A percentile compares a stretch with the other conserved stretches of the same genome.
Conservation (phyloP, 2,113 vertebrate species). For the Pseudolaguvia tuberculata region DNA sequence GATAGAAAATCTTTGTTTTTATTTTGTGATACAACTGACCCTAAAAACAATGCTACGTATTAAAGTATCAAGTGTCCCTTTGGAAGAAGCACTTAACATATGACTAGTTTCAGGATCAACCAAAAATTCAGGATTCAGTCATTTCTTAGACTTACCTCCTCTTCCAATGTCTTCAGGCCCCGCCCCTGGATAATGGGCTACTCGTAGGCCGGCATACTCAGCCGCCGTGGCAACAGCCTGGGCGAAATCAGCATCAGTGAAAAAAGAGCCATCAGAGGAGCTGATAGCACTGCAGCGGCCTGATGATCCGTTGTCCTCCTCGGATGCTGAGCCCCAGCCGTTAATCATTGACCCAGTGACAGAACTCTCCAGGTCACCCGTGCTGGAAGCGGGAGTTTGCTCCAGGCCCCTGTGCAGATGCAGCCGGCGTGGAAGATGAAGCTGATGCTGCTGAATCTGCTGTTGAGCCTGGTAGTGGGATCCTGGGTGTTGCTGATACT, state of each 20-base stretch:
- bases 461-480: slow-evolving; percentile 66
- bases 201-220: slow-evolving; percentile 88
- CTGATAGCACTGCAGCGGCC: slow-evolving; percentile 91
- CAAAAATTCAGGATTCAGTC: too few species aligned
- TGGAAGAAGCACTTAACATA: too few species aligned
- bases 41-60: background rate
- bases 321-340: slow-evolving; percentile 96
- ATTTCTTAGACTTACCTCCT: slow-evolving; percentile 40
- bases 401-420: slow-evolving; percentile 85
- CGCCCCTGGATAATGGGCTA: slow-evolving; percentile 81
- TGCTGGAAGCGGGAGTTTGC: slow-evolving; percentile 94
- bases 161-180: slow-evolving; percentile 36
- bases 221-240: slow-evolving; percentile 94
- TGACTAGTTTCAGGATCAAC: too few species aligned
- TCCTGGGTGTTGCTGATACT: slow-evolving; percentile 67
- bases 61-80: too few species aligned
- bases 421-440: slow-evolving; percentile 62
- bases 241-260: slow-evolving; percentile 95
- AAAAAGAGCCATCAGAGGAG: slow-evolving; percentile 95
- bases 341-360: slow-evolving; percentile 99
- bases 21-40: background rate
- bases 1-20: background rate
- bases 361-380: slow-evolving; percentile 95
- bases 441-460: slow-evolving; percentile 53
- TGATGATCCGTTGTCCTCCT: slow-evolving; percentile 95